Conservation (phyloP, 2,888 invertebrate genomes). For the Drosophila melanocephala region DNA sequence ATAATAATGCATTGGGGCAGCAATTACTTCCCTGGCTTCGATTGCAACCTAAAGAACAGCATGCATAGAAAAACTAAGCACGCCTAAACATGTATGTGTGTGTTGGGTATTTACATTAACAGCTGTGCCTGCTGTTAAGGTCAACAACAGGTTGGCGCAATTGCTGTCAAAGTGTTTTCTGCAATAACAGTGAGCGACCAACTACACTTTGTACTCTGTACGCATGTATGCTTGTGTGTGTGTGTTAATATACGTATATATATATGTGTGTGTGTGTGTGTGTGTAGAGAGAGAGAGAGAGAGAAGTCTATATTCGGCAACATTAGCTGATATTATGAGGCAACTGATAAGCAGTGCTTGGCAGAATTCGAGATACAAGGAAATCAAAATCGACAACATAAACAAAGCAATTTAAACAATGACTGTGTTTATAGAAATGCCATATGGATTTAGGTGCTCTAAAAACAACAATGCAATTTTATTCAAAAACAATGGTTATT, state of each 20-base stretch:
- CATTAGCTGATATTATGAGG: slow-evolving; percentile 41
- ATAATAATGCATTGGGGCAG: slow-evolving; percentile 45
- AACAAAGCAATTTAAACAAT: not conserved
- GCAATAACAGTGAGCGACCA: slow-evolving; percentile 24
- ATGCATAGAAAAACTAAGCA: not conserved
- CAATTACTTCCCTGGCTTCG: slow-evolving; percentile 59
- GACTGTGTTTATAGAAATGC: not conserved
- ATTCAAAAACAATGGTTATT: not conserved
- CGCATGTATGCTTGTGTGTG: not conserved
- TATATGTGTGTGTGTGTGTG: not conserved
- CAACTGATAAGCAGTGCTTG: slow-evolving; percentile 42
- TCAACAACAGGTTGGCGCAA: slow-evolving; percentile 64
- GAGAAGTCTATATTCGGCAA: slow-evolving; percentile 40
- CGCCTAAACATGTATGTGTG: not conserved
- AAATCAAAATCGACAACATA: slow-evolving; percentile 3
- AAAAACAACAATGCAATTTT: not conserved
- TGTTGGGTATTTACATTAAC: slow-evolving; percentile 43
- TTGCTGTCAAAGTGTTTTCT: slow-evolving; percentile 42
- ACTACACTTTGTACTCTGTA: not conserved
- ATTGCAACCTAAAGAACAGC: slow-evolving; percentile 17
- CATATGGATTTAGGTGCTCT: not conserved
- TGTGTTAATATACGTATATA: not conserved
- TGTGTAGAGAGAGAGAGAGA: slow-evolving; percentile 1
- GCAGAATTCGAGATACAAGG: not conserved
- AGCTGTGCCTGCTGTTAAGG: slow-evolving; percentile 57